Conservation (phyloP, 2,888 invertebrate genomes). For the Phragmatobia fuliginosa region DNA sequence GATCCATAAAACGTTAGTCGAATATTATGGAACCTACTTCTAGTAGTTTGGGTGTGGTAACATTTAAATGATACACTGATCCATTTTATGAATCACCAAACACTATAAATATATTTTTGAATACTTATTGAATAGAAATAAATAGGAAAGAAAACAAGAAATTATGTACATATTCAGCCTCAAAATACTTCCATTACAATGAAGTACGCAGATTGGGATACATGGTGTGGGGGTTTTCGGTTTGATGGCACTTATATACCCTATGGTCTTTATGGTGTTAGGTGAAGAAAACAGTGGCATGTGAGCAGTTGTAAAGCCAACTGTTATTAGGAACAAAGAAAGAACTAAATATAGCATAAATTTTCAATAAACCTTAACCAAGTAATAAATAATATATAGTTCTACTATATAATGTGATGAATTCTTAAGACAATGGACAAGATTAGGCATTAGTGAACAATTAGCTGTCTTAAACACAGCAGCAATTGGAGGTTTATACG, state of each 20-base stretch:
- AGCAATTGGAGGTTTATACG: conserved; percentile 20
- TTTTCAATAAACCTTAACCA: conserved; percentile 61
- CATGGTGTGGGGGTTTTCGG: conserved; percentile 40
- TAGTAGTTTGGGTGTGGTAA: conserved; percentile 1
- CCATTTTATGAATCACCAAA: conserved; percentile 70
- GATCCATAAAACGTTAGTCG: background rate
- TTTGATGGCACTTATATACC: conserved; percentile 64
- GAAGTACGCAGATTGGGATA: conserved; percentile 50
- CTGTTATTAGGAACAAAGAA: conserved; percentile 74
- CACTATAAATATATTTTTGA: conserved; percentile 44
- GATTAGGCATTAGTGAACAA: conserved; percentile 81
- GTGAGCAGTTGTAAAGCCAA: conserved; percentile 53
- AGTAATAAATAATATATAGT: conserved; percentile 78
- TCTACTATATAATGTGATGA: conserved; percentile 80
- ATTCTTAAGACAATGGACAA: conserved; percentile 79
- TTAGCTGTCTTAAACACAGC: conserved; percentile 61
- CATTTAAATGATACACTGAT: conserved; percentile 44
- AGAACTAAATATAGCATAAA: conserved; percentile 53
- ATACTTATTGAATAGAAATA: conserved; percentile 68
- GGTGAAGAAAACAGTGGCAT: conserved; percentile 51
- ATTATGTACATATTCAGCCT: conserved; percentile 79
- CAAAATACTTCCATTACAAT: conserved; percentile 60
- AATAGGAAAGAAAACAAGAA: conserved; percentile 73
- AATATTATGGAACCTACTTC: background rate
- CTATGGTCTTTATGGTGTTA: conserved; percentile 43